These are phyloP conservation scores for Oenanthe melanoleuca DNA, from an alignment of 2,113 vertebrate species.

Conservation along the genomic window DNA sequence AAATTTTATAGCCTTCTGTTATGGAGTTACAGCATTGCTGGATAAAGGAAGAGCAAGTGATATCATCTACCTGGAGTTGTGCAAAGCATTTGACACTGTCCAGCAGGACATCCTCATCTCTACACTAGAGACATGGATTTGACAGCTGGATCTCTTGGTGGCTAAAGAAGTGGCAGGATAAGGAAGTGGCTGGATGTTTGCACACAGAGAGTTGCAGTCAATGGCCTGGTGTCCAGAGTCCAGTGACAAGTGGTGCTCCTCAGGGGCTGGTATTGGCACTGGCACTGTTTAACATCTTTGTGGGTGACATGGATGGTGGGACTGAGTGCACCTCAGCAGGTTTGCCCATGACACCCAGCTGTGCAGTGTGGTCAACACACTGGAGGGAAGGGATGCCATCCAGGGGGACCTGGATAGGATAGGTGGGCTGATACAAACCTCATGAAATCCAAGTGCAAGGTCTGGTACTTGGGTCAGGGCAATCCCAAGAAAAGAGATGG, in stretches of 20 bases:
- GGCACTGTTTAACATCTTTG: background rate
- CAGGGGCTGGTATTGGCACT: background rate
- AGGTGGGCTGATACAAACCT: background rate
- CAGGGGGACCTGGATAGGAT: background rate
- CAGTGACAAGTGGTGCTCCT: background rate
- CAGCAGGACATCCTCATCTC: background rate
- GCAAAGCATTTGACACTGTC: background rate
- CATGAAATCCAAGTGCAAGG: background rate
- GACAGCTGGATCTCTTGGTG: background rate
- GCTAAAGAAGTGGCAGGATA: background rate
- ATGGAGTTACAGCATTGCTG: background rate
- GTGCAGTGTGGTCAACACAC: background rate
- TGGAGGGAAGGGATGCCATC: background rate
- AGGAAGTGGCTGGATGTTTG: background rate
- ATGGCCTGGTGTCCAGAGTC: background rate
- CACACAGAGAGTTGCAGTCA: background rate
- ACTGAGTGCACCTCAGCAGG: background rate
- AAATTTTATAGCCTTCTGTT: background rate
- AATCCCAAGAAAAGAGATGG: background rate
- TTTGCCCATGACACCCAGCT: background rate
- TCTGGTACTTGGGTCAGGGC: background rate
- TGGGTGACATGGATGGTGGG: rapidly evolving
- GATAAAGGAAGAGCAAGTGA: background rate
- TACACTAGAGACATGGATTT: background rate
- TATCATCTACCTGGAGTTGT: background rate